Evolutionary conservation across 2,888 invertebrate genomes (phyloP), one percentile per base, ranked within the genome.

Genomic region (Troides aeacus): DNA sequence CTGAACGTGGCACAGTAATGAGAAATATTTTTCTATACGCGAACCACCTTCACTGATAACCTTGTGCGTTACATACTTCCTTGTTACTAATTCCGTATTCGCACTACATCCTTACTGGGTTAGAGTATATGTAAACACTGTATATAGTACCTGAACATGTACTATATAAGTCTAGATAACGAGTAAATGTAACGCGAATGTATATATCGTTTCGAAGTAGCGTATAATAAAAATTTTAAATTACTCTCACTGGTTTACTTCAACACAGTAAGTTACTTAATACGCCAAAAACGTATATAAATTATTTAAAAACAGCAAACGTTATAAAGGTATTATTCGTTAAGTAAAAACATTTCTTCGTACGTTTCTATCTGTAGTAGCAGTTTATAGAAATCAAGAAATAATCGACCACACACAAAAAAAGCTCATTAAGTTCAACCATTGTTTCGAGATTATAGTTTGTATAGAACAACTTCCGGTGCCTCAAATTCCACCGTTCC

Each of bases 41-140:
- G 76, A 84, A 82, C 83, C 81, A 83, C 89, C 87, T 90, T 89
- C 87, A 82, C 83, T 80, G 73, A 74, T 83, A 85, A 84, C 91
- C 90, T 89, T 90, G 89, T 73, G 75, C 73, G 75, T 74, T 53
- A 63, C 72, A 77, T 79, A 83, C 88, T 90, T 89, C 91, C 90
- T 89, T 83, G 83, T 81, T 78, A 77, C 79, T 79, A 78, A 82
- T 88, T 88, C 88, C 87, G 85, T 80, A 80, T 84, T 81, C 79
- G 79, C 78, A 79, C 81, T 78, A 78, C 73, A 70, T 73, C 81
- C 79, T 81, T 82, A 58, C 42, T 57, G 15, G 62, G 67, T 57
- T 30, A 50, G 21, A 24, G 39, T 61, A 56, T 53, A 46, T 46
- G 15, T 65, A n/a, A 39, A 30, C 64, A 21, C 50, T 56, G 36